These are phyloP conservation scores for Hydraecia micacea DNA, from an alignment of 2,888 invertebrate genomes.

Conservation along the genomic window DNA sequence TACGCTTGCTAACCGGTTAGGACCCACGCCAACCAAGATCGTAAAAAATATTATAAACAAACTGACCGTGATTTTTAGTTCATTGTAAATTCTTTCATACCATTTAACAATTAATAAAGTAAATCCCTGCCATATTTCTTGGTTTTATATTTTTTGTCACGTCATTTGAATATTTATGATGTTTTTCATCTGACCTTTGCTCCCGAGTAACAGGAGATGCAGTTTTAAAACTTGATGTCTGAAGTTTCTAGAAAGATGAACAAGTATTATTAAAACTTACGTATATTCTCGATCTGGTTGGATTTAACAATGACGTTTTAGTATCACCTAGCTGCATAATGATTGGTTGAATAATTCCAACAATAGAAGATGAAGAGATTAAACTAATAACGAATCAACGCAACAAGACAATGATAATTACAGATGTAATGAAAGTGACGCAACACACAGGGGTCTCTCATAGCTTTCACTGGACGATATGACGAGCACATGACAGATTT, in stretches of 20 bases:
- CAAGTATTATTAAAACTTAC: not conserved
- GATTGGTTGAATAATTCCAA: conserved; percentile 13
- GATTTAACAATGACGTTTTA: not conserved
- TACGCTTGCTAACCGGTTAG: conserved; percentile 56
- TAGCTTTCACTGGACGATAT: conserved; percentile 67
- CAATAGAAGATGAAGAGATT: conserved; percentile 30
- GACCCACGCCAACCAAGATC: conserved; percentile 25
- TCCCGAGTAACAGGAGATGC: conserved; percentile 33
- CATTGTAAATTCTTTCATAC: conserved; percentile 46
- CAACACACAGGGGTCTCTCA: conserved; percentile 52
- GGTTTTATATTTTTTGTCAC: conserved; percentile 27
- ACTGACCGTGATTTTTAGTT: conserved; percentile 58
- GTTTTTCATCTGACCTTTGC: conserved; percentile 45
- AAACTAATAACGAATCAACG: conserved; percentile 29
- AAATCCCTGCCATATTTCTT: conserved; percentile 40
- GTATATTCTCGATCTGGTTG: not conserved
- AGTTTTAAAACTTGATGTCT: conserved; percentile 19
- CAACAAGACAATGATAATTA: conserved; percentile 52
- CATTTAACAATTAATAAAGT: conserved; percentile 52
- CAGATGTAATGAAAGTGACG: conserved; percentile 57
- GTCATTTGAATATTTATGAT: conserved; percentile 53
- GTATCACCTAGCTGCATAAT: not conserved
- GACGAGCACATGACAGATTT: conserved; percentile 66
- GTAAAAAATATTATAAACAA: conserved; percentile 53
- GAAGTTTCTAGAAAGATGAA: conserved; percentile 25